Percentiles rank a stretch among this genome's conserved stretches.
phyloP scores from a whole-genome alignment of 2,888 invertebrate species.

The Myathropa florea region DNA sequence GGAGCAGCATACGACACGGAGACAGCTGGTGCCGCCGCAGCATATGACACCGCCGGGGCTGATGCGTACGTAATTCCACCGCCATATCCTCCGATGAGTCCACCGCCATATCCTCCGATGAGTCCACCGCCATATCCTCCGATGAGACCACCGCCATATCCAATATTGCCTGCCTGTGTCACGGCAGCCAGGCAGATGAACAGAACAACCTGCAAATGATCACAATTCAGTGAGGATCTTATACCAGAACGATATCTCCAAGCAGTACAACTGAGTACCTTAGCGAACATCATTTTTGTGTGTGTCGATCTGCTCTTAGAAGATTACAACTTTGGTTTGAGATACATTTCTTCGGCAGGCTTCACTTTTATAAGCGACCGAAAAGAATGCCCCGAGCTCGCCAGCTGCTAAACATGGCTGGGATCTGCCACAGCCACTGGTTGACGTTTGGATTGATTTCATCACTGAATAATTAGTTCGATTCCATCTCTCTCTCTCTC shows the following conservation, averaged over 20 bases:
- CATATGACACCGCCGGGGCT: slow-evolving; percentile 73
- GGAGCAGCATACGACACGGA: slow-evolving; percentile 64
- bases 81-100: slow-evolving; percentile 52
- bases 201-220: slow-evolving; percentile 74
- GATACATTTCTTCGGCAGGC: slow-evolving; percentile 77
- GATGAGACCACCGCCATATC: slow-evolving; percentile 68
- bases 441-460: slow-evolving; percentile 66
- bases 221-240: slow-evolving; percentile 44
- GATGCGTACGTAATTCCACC: slow-evolving; percentile 46
- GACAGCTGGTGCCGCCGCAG: slow-evolving; percentile 65
- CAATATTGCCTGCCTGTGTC: slow-evolving; percentile 75
- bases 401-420: slow-evolving; percentile 50
- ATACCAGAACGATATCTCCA: slow-evolving; percentile 32
- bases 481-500: slow-evolving; percentile 39
- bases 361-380: slow-evolving; percentile 78
- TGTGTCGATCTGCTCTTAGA: slow-evolving; percentile 77
- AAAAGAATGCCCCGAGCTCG: slow-evolving; percentile 52
- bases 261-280: slow-evolving; percentile 74
- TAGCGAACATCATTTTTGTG: slow-evolving; percentile 76
- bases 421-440: slow-evolving; percentile 18
- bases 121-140: slow-evolving; percentile 73
- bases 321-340: slow-evolving; percentile 80
- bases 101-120: slow-evolving; percentile 73
- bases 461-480: slow-evolving; percentile 70
- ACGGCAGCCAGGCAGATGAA: slow-evolving; percentile 76